Conservation (phyloP, 1,140 invertebrate genomes). For the Drosophila pruinosa region DNA sequence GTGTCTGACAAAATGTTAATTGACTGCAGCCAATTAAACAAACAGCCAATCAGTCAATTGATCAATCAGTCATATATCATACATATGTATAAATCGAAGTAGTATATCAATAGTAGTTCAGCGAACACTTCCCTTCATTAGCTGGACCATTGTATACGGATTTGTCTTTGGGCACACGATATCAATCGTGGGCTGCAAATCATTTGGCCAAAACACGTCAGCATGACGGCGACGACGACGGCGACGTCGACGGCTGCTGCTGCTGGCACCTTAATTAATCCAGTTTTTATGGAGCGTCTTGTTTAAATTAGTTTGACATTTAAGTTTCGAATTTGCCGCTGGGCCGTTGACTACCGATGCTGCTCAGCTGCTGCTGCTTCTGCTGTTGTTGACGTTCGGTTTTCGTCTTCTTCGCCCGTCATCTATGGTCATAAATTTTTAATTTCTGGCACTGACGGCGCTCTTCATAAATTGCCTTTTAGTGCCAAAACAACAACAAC, state of each 20-base stretch:
- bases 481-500: conserved; percentile 34
- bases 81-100: neutral
- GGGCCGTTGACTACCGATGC: conserved; percentile 37
- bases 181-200: conserved; percentile 42
- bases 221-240: conserved; percentile 6
- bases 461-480: conserved; percentile 76
- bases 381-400: conserved; percentile 8
- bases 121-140: conserved; percentile 28
- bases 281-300: conserved; percentile 73
- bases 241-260: conserved; percentile 4
- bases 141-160: conserved; percentile 10
- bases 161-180: conserved; percentile 3
- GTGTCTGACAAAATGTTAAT: conserved; percentile 38
- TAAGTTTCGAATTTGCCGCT: conserved; percentile 58
- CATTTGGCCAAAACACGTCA: conserved; percentile 39
- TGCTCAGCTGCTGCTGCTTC: conserved; percentile 20
- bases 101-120: conserved; percentile 10
- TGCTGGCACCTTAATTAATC: conserved; percentile 70
- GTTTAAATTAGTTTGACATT: conserved; percentile 81
- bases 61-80: conserved; percentile 24
- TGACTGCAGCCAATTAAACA: conserved; percentile 24
- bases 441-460: conserved; percentile 56
- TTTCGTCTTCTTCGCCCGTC: conserved; percentile 18
- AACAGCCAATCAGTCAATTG: conserved; percentile 35
- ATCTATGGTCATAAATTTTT: conserved; percentile 59